Evolutionary conservation across 2,888 invertebrate genomes (phyloP).

Genomic region (Thereva nobilitata): DNA sequence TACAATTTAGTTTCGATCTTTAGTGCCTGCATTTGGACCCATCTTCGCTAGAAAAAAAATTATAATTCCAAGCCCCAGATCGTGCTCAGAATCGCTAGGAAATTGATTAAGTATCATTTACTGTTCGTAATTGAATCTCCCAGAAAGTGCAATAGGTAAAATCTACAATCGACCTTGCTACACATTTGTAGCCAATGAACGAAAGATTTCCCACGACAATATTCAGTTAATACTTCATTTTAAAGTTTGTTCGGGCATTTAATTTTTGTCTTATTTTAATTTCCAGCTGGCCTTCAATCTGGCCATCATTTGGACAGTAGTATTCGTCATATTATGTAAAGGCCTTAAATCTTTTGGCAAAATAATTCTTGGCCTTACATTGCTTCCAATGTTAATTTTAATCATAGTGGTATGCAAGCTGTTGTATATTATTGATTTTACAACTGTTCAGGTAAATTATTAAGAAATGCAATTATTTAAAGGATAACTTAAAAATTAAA

Average conservation of each 20-base stretch:
- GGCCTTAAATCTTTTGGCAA: constrained; percentile 67
- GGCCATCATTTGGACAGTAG: constrained; percentile 87
- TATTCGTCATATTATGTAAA: constrained; percentile 85
- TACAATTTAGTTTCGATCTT: no score
- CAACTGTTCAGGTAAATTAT: constrained; percentile 46
- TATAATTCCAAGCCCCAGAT: no score
- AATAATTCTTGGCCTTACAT: constrained; percentile 72
- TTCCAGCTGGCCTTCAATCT: constrained; percentile 90
- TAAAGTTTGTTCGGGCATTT: constrained; percentile 7
- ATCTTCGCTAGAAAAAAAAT: no score
- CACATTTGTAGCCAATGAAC: no score
- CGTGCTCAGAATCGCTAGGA: no score
- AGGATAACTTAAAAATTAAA: not conserved
- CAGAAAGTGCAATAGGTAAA: no score
- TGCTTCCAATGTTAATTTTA: constrained; percentile 76
- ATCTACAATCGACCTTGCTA: no score
- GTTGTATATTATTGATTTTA: constrained; percentile 50
- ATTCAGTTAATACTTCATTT: not conserved
- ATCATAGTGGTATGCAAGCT: constrained; percentile 51
- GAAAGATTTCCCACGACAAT: constrained; percentile 29
- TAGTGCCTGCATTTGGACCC: no score
- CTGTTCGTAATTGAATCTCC: constrained; percentile 34
- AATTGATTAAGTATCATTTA: not conserved
- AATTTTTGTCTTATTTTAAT: constrained; percentile 42
- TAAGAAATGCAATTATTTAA: not conserved